Evolutionary conservation across 53 echinoderm and acorn worm genomes (phyloP), one percentile per base, ranked within the genome.

Genomic region (Stichopus horrens): DNA sequence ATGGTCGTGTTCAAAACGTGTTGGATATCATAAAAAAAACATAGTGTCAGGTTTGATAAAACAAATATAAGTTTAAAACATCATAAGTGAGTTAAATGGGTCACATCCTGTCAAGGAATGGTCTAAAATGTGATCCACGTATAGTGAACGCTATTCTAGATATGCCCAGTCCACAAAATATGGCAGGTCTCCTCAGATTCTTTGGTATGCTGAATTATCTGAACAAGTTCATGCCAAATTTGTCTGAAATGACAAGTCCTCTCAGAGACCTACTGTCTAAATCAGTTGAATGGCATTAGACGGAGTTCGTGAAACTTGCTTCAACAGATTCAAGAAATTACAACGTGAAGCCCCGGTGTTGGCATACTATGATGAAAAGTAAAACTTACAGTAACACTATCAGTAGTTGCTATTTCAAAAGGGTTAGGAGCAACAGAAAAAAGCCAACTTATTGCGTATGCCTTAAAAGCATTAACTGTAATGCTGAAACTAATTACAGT

Each of bases 371-470:
- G 90, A 86, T 19, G 79, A 77, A 55, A 79, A 53, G 10, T 1
- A 65, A 65, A 60, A 65, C 5, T 53, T 90, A 14, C 37, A 37
- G 56, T 37, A 37, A 37, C 19, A 68, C 86, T 21, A 77, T 78
- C 78, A 78, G 78, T 78, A 4, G 78, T 53, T 78, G 78, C 54
- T 54, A 77, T 71, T 4, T 68, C 77, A 57, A 55, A 86, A 23
- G 90, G 86, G 7, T 54, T 79, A 21, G 87, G 90, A 4, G 73
- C 90, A 13, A 57, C 78, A 90, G 73, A 20, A 90, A 55, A 79
- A 55, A 79, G 55, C 7, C 52, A 59, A 11, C 86, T 79, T 67
- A 57, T 86, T 20, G 86, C 90, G 7, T 90, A 77, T 90, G 86
- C 77, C 0, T 86, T 79, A 13, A 86, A 86, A 21, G 79, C 90